Percentiles rank a stretch among this genome's conserved stretches.
Evolutionary conservation across 2,113 vertebrate species (phyloP).

Genomic region (Hyla sarda): DNA sequence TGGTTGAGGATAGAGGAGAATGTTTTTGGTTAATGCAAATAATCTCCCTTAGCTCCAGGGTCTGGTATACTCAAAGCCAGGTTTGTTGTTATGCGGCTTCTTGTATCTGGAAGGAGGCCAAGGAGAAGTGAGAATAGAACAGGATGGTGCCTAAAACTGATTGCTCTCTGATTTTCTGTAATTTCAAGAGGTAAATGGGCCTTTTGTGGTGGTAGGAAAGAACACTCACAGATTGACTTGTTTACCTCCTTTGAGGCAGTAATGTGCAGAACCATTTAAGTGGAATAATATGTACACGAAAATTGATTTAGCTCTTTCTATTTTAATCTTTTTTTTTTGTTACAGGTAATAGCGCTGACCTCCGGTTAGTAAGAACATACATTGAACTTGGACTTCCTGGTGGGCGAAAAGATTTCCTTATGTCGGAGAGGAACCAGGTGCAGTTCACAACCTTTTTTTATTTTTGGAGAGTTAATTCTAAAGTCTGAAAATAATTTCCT

Average conservation of each 20-base stretch:
- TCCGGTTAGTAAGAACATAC: conserved; percentile 96
- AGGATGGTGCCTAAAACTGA: background rate
- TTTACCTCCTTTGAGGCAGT: background rate
- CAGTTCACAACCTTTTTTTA: conserved; percentile 15
- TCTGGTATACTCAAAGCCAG: background rate
- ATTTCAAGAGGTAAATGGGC: background rate
- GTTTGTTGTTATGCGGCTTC: background rate
- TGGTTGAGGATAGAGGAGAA: too few species aligned
- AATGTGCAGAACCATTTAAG: background rate
- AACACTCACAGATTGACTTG: background rate
- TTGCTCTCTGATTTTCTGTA: background rate
- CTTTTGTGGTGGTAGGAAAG: background rate
- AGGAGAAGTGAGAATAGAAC: background rate
- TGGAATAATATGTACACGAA: background rate
- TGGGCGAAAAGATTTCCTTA: conserved; percentile 93
- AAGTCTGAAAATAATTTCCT: background rate
- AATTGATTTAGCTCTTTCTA: background rate
- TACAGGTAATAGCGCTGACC: conserved; percentile 94
- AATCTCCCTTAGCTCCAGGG: background rate
- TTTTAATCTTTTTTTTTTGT: background rate
- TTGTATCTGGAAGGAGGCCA: background rate
- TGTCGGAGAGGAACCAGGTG: conserved; percentile 99
- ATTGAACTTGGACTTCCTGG: conserved; percentile 96
- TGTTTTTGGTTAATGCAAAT: background rate
- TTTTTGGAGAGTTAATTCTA: background rate